Evolutionary conservation across 2,888 invertebrate species (phyloP), one percentile per base, ranked within the genome.

Genomic region (Apotomis betuletana): DNA sequence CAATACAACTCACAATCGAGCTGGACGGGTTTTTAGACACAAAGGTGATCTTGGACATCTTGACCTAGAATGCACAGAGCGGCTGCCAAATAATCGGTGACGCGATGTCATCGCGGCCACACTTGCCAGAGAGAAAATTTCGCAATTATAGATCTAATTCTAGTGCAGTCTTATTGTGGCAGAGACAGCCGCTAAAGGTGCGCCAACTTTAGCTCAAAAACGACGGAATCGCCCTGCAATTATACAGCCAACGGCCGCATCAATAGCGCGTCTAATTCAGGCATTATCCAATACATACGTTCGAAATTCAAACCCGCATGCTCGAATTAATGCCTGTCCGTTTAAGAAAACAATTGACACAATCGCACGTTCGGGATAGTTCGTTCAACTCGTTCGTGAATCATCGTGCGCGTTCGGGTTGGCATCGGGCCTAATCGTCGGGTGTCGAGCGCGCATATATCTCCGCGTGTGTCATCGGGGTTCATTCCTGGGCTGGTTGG

Each of bases 261-360:
- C 76, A 75, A 70, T 73, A 75, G 74, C 74, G 70, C 77, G 76
- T 76, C 75, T 77, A 80, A 78, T 78, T 78, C 77, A 77, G 75
- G 78, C 78, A 85, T 86, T 85, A 86, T 86, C 84, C 85, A 86
- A 83, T 82, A 79, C 62, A 79, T 81, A 77, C 81, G 80, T 85
- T 86, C 85, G 82, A 86, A 87, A 88, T 84, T 85, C 83, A 82
- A 85, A 82, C 90, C 90, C 90, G 90, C 91, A 90, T 91, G 86
- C 82, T 82, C 83, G 82, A 86, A 87, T 87, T 86, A 85, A 87
- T 86, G 85, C 83, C 81, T 81, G 82, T 85, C 85, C 87, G 87
- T 90, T 89, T 87, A 88, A 88, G 90, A 91, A 90, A 91, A 91
- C 92, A 91, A 92, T 92, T 91, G 91, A 85, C 85, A 85, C 85